Evolutionary conservation across 2,797 vertebrate species (phyloP), one percentile per base, ranked within the genome.

Genomic region (Dallia pectoralis): DNA sequence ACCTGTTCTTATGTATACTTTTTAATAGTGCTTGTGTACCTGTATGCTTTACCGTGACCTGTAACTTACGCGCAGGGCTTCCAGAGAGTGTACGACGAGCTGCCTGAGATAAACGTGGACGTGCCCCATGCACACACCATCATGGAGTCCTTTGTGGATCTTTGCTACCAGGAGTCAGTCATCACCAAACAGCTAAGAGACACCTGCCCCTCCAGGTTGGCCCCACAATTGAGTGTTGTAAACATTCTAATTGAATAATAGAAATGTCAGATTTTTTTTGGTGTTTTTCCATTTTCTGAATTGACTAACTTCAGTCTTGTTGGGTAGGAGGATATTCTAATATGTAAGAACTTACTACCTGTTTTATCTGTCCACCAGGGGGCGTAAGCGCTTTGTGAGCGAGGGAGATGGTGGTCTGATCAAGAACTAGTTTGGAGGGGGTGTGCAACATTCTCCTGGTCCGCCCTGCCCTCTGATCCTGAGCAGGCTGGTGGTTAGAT

Each of bases 111-210:
- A 77, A 94, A 82, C 82, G 88, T 96, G 5, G 95, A 96, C 7
- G 95, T 93, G 6, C 95, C 95, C 0, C 93, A 92, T 66, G 95
- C 95, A 1, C 94, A 95, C 72, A 87, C 88, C 0, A 92, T 95
- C 69, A 92, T 96, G 90, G 95, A 96, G 90, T 87, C 81, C 12
- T 94, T 96, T 82, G 93, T 96, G 85, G 95, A 96, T 73, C 91
- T 94, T 1, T 96, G 95, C 85, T 94, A 89, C 73, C 87, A 94
- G 82, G 93, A 94, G 59, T 87, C 93, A 0, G 87, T 96, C 73
- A 95, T 96, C 83, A 95, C 94, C 81, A 94, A 93, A 82, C 94
- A 94, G 72, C 93, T 96, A 76, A 88, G 93, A 27, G 95, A 96
- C 9, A 83, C 91, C 62, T 96, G 94, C 85, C 95, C 95, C 0